A percentile compares a stretch with the other conserved stretches of the same genome.
phyloP scores from a whole-genome alignment of 64 coral and sea anemone species.

The Montipora efflorescens region DNA sequence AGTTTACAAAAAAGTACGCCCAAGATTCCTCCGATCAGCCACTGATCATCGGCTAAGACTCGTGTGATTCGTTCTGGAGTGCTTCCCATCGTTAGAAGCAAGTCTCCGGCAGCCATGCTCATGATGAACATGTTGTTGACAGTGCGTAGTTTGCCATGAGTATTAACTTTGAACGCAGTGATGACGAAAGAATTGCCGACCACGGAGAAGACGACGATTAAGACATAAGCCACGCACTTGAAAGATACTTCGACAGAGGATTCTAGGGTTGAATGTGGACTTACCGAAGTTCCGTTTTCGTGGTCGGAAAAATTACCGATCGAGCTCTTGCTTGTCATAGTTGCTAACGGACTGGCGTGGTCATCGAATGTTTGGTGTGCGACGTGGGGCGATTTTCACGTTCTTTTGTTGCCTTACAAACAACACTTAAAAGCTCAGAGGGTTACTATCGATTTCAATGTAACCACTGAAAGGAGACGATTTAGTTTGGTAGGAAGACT shows the following conservation, averaged over 20 bases:
- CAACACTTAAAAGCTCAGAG: too few relatives aligned
- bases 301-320: neutral
- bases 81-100: slow-evolving; percentile 76
- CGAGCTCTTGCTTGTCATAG: neutral
- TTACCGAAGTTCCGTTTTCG: neutral
- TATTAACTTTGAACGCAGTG: slow-evolving; percentile 81
- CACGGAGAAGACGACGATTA: slow-evolving; percentile 22
- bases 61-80: slow-evolving; percentile 80
- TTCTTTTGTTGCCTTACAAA: too few relatives aligned
- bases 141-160: slow-evolving; percentile 76
- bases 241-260: neutral
- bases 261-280: neutral
- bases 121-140: slow-evolving; percentile 81
- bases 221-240: slow-evolving; percentile 37
- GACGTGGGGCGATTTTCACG: too few relatives aligned
- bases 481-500: too few relatives aligned
- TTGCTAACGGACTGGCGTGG: too few relatives aligned
- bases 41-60: slow-evolving; percentile 58
- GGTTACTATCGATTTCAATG: too few relatives aligned
- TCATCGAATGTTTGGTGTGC: too few relatives aligned
- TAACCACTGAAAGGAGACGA: too few relatives aligned
- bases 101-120: slow-evolving; percentile 74
- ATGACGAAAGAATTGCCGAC: slow-evolving; percentile 75
- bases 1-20: slow-evolving; percentile 76
- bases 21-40: slow-evolving; percentile 48